Base-by-base conservation (phyloP, 2,113 vertebrate genomes). In the Stigmatopora nigra region DNA sequence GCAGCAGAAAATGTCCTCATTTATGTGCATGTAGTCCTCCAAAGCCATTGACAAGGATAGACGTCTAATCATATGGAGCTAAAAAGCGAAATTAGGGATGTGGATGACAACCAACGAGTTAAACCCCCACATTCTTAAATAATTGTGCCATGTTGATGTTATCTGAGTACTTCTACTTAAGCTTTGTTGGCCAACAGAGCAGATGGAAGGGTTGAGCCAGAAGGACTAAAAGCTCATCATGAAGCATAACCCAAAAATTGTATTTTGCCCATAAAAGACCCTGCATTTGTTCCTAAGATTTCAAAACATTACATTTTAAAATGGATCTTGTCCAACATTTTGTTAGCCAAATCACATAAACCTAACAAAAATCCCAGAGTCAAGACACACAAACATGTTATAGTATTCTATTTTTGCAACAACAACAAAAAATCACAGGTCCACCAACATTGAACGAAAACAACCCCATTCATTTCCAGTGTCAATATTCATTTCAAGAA, bases 221-320 rank as follows among this genome's bases (percentile, higher is more conserved):
- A 76, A 77, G 58, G 83, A 82, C 83, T 88, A 77, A 84, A 79
- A 84, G 83, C 84, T 83, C 81, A 89, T 45, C 63, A 78, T 81
- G 78, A 82, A 88, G 78, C 74, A 73, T 16, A 82, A 52, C 70
- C 70, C 38, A 41, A 41, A 41, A 41, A 41, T 31, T 1, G 25
- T 31, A 31, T 31, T 31, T 31, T 31, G 25, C 25, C 25, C 25
- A 31, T 31, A 31, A 41, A 41, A 67, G 12, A 61, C 72, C 72
- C 64, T 58, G 58, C 57, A 69, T 61, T 70, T 63, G 56, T 31
- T 31, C 25, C 25, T 31, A 31, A 31, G 25, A 31, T 31, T 31
- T 31, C 25, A 31, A 31, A 31, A 31, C 3, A 3, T 31, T 31
- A 31, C 2, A 19, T 25, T 12, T 12, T 13, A 19, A 53, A 17